Evolutionary conservation across 2,888 invertebrate genomes (phyloP), one percentile per base, ranked within the genome.

Genomic region (Oligia strigilis): DNA sequence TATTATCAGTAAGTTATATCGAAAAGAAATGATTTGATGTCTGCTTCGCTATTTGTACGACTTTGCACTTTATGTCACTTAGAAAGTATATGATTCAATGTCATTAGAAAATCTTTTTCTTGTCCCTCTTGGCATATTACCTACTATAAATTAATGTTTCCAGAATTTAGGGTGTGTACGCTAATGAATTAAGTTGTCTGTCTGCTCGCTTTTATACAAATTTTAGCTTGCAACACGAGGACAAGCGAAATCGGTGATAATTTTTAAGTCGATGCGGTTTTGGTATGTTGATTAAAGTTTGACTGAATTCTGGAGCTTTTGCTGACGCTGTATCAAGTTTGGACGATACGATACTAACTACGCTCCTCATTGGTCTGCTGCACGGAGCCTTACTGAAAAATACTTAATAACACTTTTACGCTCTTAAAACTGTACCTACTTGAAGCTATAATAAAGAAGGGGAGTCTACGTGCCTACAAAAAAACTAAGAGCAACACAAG

Each of bases 121-220:
- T 8, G 14, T 58, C 13, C 19, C 9, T 23, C 9, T 43, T 6
- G 29, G 17, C 40, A 9, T 49, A 49, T 49, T 49, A n/a, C 29
- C 29, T 1, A 29, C 29, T 40, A 46, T 55, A 55, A 23, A 52
- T n/a, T 17, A 19, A 17, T 9, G 55, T 67, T 43, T 81, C 87
- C 86, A 87, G 88, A 80, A 77, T 87, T 86, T 81, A 79, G 52
- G 65, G 84, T 72, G 36, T 86, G 87, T 69, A 72, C 5, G 78
- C 1, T 65, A 71, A 58, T 80, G 82, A 77, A 60, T 78, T 77
- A 82, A 77, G 36, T 69, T 72, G 83, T 77, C 71, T 75, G 87
- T 78, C 88, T 88, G 88, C 90, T 90, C 90, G 81, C 88, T 84
- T 88, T 89, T 90, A 87, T 88, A 87, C 90, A 86, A 80, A 83